A percentile compares a stretch with the other conserved stretches of the same genome.
Evolutionary conservation across 2,888 invertebrate genomes (phyloP).

Genomic region (Therioaphis trifolii): DNA sequence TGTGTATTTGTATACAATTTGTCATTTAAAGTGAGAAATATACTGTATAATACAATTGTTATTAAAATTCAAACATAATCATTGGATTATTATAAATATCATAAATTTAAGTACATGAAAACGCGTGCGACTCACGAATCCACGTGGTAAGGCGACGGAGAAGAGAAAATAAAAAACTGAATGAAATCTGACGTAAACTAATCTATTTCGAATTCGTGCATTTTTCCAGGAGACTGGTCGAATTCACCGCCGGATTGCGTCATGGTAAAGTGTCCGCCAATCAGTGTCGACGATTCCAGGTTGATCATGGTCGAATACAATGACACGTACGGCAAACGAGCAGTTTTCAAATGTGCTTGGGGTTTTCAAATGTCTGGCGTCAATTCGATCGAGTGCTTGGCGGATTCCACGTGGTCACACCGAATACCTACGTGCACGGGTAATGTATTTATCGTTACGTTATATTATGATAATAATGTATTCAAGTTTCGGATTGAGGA

Average conservation of each 20-base stretch:
- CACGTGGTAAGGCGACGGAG: too few relatives aligned
- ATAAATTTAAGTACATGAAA: too few relatives aligned
- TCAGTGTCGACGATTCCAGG: slow-evolving; percentile 78
- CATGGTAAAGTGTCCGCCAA: slow-evolving; percentile 81
- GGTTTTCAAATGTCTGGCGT: slow-evolving; percentile 82
- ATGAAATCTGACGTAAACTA: too few relatives aligned
- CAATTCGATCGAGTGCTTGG: slow-evolving; percentile 83
- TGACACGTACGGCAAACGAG: slow-evolving; percentile 83
- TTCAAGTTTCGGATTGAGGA: too few relatives aligned
- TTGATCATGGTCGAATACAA: slow-evolving; percentile 82
- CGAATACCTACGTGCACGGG: slow-evolving; percentile 81
- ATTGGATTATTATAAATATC: too few relatives aligned
- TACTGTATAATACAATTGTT: too few relatives aligned
- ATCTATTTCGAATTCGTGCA: not conserved
- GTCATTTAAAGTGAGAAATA: too few relatives aligned
- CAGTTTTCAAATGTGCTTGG: slow-evolving; percentile 86
- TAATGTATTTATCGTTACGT: slow-evolving; percentile 69
- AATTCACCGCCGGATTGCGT: slow-evolving; percentile 79
- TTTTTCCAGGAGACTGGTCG: slow-evolving; percentile 80
- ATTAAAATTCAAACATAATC: too few relatives aligned
- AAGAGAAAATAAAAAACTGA: too few relatives aligned
- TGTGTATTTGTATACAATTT: too few relatives aligned
- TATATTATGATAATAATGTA: not conserved
- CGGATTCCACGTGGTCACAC: slow-evolving; percentile 84
- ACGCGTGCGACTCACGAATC: too few relatives aligned